phyloP scores from a whole-genome alignment of 1,140 invertebrate genomes.

The Ceratina japonica region DNA sequence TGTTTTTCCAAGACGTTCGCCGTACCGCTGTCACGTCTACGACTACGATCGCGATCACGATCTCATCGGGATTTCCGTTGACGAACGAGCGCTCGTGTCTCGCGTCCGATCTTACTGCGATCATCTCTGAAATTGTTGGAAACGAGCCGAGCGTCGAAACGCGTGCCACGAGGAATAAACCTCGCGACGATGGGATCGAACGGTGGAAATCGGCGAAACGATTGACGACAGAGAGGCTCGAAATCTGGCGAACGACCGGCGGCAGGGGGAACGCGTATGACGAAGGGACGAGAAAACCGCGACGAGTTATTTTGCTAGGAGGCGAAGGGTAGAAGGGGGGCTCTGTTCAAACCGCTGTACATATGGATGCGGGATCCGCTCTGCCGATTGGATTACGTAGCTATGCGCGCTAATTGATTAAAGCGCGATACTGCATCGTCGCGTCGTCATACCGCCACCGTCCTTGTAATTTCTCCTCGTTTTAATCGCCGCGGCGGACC shows the following conservation, averaged over 20 bases:
- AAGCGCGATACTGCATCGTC: slow-evolving; percentile 57
- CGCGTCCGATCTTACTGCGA: no score
- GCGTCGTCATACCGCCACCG: slow-evolving; percentile 11
- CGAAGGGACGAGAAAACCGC: slow-evolving; percentile 59
- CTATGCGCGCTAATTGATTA: slow-evolving; percentile 73
- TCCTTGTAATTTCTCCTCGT: slow-evolving; percentile 33
- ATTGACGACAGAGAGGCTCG: background rate
- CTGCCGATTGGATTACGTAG: slow-evolving; percentile 69
- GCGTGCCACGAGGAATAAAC: no score
- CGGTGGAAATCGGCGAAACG: background rate
- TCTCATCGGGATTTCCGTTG: no score
- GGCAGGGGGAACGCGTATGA: slow-evolving; percentile 3
- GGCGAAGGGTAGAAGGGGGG: slow-evolving; percentile 3
- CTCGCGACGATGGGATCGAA: no score
- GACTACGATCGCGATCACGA: no score
- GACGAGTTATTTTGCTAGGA: slow-evolving; percentile 58
- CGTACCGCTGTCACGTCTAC: no score
- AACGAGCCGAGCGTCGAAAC: no score
- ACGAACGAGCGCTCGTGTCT: no score
- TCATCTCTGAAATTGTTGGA: no score
- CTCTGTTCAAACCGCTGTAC: slow-evolving; percentile 67
- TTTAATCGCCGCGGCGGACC: slow-evolving; percentile 14
- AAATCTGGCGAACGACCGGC: background rate
- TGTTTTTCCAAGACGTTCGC: no score
- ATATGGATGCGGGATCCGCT: slow-evolving; percentile 64